Conservation (phyloP, 2,797 vertebrate species). For the Hoplostethus mediterraneus region DNA sequence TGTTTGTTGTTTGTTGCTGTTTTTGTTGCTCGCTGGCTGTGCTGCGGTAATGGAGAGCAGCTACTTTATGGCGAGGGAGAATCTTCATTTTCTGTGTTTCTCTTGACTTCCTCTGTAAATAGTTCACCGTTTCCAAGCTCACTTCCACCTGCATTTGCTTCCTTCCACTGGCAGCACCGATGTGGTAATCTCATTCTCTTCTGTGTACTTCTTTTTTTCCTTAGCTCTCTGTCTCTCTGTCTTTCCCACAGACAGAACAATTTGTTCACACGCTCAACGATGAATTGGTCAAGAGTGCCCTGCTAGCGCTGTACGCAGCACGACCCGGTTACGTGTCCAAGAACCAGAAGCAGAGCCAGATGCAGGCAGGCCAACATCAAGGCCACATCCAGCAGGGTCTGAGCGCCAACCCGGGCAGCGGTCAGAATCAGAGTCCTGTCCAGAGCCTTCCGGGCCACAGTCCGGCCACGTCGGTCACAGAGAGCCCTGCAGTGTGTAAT, state of each 20-base stretch:
- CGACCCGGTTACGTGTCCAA: slow-evolving; percentile 90
- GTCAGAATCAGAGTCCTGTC: slow-evolving; percentile 65
- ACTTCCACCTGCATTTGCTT: slow-evolving; percentile 49
- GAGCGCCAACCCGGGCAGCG: slow-evolving; percentile 14
- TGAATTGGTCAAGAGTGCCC: slow-evolving; percentile 95
- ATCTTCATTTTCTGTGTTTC: slow-evolving; percentile 60
- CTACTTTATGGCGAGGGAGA: slow-evolving; percentile 53
- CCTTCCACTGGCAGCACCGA: background rate
- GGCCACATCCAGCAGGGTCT: slow-evolving; percentile 51
- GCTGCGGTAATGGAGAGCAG: slow-evolving; percentile 63
- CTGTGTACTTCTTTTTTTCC: slow-evolving; percentile 15
- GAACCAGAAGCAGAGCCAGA: slow-evolving; percentile 74
- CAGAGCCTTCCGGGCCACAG: slow-evolving; percentile 73
- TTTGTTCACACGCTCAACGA: slow-evolving; percentile 98
- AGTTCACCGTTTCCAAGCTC: slow-evolving; percentile 27
- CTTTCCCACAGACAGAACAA: slow-evolving; percentile 88
- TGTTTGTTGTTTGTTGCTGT: slow-evolving; percentile 80
- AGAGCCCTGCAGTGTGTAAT: slow-evolving; percentile 79
- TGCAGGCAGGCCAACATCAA: slow-evolving; percentile 58
- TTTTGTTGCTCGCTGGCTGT: slow-evolving; percentile 46
- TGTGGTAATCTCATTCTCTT: slow-evolving; percentile 35
- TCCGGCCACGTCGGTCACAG: slow-evolving; percentile 51
- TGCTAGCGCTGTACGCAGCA: slow-evolving; percentile 93
- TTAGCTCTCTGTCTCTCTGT: slow-evolving; percentile 23
- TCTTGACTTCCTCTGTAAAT: slow-evolving; percentile 59